phyloP scores from a whole-genome alignment of 2,797 vertebrate species.

The Morus bassanus region DNA sequence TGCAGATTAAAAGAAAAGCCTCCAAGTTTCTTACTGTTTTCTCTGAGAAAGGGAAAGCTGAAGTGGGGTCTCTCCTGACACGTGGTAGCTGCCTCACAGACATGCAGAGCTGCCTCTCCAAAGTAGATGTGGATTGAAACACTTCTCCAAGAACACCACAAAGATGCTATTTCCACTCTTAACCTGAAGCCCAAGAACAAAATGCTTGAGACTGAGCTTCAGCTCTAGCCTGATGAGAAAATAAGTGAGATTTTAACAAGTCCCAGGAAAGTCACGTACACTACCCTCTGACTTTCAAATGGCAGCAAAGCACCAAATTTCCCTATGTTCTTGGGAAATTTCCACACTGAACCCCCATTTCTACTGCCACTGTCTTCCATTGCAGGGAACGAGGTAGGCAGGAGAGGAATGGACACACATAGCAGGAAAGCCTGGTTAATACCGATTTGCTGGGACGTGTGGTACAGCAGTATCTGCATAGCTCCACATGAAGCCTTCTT shows the following conservation, averaged over 20 bases:
- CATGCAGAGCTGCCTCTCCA: neutral
- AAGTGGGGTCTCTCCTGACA: neutral
- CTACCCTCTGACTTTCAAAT: neutral
- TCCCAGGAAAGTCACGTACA: neutral
- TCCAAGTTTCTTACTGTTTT: neutral
- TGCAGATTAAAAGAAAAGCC: neutral
- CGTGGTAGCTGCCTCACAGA: neutral
- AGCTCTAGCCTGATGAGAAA: neutral
- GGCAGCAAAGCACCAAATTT: neutral
- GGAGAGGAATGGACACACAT: neutral
- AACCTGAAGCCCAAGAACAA: neutral
- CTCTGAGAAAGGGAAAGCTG: neutral
- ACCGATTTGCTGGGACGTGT: neutral
- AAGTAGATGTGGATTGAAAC: neutral
- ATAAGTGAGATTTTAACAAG: neutral
- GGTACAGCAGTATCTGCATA: neutral
- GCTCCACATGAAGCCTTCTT: neutral
- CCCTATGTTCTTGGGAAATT: neutral
- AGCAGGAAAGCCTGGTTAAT: neutral
- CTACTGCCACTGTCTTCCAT: neutral
- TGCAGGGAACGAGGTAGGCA: neutral
- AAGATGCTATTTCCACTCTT: neutral
- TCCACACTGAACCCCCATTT: neutral
- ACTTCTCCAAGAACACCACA: neutral
- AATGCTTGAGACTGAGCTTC: neutral